phyloP scores from a whole-genome alignment of 2,888 invertebrate species.

The Trilocha varians region DNA sequence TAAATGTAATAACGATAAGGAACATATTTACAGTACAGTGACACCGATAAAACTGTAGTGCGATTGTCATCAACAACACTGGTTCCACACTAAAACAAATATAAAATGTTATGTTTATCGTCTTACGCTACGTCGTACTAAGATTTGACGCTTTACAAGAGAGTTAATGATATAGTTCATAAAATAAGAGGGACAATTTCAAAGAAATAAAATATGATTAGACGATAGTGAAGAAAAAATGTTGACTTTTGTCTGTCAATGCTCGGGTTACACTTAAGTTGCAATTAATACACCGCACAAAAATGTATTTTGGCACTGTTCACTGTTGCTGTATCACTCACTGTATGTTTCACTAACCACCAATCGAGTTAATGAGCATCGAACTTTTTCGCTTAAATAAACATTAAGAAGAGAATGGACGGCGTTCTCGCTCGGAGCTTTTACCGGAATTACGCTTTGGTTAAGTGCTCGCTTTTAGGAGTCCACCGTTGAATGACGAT shows the following conservation, averaged over 20 bases:
- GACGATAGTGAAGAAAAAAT: too few species aligned
- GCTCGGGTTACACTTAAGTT: too few species aligned
- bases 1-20: conserved; percentile 7
- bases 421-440: conserved; percentile 44
- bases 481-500: conserved; percentile 28
- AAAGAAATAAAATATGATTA: conserved; percentile 60
- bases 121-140: conserved; percentile 35
- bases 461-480: conserved; percentile 54
- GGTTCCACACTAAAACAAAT: conserved; percentile 22
- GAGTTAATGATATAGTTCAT: too few species aligned
- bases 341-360: conserved; percentile 50
- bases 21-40: conserved; percentile 23
- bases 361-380: conserved; percentile 59
- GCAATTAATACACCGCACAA: too few species aligned
- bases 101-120: conserved; percentile 46
- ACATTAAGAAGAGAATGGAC: conserved; percentile 61
- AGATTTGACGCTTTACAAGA: too few species aligned
- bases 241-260: too few species aligned
- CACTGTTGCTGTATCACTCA: conserved; percentile 46
- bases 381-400: conserved; percentile 67
- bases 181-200: conserved; percentile 39
- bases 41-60: conserved; percentile 16
- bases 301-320: too few species aligned
- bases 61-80: conserved; percentile 12
- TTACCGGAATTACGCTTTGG: conserved; percentile 60